These are phyloP conservation scores for Coenobita brevimanus DNA, from an alignment of 1,140 invertebrate genomes.

Conservation along the genomic window DNA sequence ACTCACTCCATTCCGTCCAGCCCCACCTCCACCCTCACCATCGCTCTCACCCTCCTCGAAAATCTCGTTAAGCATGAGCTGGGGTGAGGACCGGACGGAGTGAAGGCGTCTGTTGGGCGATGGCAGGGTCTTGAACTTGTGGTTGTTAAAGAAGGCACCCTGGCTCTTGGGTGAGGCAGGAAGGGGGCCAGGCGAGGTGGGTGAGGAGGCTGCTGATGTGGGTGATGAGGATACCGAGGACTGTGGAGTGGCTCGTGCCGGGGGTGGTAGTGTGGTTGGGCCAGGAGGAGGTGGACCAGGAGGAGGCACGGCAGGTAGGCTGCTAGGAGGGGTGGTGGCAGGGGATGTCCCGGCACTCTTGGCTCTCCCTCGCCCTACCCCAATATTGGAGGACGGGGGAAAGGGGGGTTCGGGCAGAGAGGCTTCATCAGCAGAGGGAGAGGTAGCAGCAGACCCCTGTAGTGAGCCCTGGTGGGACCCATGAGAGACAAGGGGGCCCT, in stretches of 20 bases:
- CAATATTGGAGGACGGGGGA: slow-evolving; percentile 70
- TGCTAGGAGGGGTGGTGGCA: slow-evolving; percentile 63
- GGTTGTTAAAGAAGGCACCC: slow-evolving; percentile 63
- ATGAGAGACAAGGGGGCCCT: neutral
- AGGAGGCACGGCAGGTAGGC: slow-evolving; percentile 69
- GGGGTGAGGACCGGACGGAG: slow-evolving; percentile 77
- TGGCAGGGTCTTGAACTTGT: slow-evolving; percentile 75
- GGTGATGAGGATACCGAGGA: slow-evolving; percentile 70
- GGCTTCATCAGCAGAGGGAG: slow-evolving; percentile 58
- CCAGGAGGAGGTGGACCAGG: slow-evolving; percentile 24
- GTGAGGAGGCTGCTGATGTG: slow-evolving; percentile 70
- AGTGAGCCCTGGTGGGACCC: slow-evolving; percentile 52
- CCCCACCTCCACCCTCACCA: slow-evolving; percentile 73
- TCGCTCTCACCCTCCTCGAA: slow-evolving; percentile 79
- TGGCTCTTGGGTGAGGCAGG: slow-evolving; percentile 54
- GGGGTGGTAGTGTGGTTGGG: slow-evolving; percentile 2
- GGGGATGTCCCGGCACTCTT: slow-evolving; percentile 65
- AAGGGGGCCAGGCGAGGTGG: slow-evolving; percentile 53
- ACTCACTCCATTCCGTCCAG: slow-evolving; percentile 27
- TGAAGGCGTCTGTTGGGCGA: slow-evolving; percentile 73
- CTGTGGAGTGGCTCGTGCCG: slow-evolving; percentile 71
- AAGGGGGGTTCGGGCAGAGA: slow-evolving; percentile 69
- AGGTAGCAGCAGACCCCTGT: slow-evolving; percentile 60
- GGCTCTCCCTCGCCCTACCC: slow-evolving; percentile 63
- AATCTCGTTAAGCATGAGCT: slow-evolving; percentile 82